Percentiles rank a stretch among this genome's conserved stretches.
Evolutionary conservation across 2,888 invertebrate species (phyloP).

Genomic region (Lumbricus terrestris): DNA sequence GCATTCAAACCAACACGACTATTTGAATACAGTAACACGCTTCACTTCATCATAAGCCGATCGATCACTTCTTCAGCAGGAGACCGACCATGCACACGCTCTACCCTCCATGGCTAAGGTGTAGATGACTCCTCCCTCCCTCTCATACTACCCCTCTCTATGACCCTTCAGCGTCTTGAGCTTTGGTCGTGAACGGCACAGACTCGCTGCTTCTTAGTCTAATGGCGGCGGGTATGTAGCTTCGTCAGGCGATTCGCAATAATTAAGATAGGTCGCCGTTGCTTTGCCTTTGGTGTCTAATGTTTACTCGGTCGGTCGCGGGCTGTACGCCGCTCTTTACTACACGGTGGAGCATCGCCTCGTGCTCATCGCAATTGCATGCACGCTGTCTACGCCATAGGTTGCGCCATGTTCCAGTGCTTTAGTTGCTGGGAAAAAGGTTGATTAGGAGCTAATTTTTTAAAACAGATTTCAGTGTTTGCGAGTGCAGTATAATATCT

Average conservation of each 20-base stretch:
- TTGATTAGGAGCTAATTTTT: too few species aligned
- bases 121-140: background rate
- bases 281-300: background rate
- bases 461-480: too few species aligned
- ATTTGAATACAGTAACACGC: background rate
- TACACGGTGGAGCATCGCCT: background rate
- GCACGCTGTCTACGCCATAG: background rate
- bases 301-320: background rate
- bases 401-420: too few species aligned
- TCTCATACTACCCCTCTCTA: background rate
- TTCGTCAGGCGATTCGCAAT: background rate
- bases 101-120: background rate
- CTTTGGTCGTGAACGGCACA: background rate
- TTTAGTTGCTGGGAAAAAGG: too few species aligned
- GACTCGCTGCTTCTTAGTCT: too few species aligned
- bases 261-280: background rate
- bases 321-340: background rate
- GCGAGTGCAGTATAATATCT: too few species aligned
- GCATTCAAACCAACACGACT: background rate
- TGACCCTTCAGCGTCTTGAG: background rate
- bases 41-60: background rate
- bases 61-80: background rate
- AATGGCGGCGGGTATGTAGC: background rate
- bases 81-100: background rate
- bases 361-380: background rate